Percentiles rank a stretch among this genome's conserved stretches.
These are phyloP conservation scores for Crocallis elinguaria DNA, from an alignment of 2,888 invertebrate genomes.

Conservation along the genomic window DNA sequence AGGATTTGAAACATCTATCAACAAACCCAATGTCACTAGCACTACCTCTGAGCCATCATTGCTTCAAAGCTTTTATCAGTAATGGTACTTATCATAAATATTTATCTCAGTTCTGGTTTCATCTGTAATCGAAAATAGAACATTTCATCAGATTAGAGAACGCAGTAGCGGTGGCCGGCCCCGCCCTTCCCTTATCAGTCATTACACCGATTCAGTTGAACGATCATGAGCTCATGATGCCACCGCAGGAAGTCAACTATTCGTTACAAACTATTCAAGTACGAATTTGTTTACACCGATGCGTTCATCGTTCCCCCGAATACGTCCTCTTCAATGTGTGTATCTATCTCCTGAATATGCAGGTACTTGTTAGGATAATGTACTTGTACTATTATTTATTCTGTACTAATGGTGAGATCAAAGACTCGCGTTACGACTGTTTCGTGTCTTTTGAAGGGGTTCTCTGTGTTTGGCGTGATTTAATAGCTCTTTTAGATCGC, in stretches of 20 bases:
- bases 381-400: too few relatives aligned
- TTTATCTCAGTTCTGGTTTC: conserved; percentile 24
- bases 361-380: conserved; percentile 20
- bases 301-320: conserved; percentile 39
- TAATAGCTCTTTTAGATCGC: conserved; percentile 26
- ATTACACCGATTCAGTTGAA: conserved; percentile 50
- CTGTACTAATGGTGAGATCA: conserved; percentile 24
- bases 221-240: conserved; percentile 44
- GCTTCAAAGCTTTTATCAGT: background rate
- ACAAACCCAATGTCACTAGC: too few relatives aligned
- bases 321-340: conserved; percentile 32
- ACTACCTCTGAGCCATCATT: too few relatives aligned
- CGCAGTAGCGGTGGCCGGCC: conserved; percentile 43
- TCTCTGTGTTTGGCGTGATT: conserved; percentile 20
- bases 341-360: conserved; percentile 19
- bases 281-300: conserved; percentile 49
- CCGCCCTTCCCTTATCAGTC: conserved; percentile 65
- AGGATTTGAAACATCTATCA: too few relatives aligned
- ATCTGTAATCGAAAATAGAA: conserved; percentile 29
- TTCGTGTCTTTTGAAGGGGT: conserved; percentile 18
- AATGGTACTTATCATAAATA: background rate
- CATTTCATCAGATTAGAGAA: conserved; percentile 52
- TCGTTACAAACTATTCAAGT: conserved; percentile 47
- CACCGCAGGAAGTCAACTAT: conserved; percentile 55
- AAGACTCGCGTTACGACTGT: conserved; percentile 12